Percentiles rank a stretch among this genome's conserved stretches.
phyloP scores from a whole-genome alignment of 35 echinoderm and acorn worm species.

The Nesometra sesokonis region DNA sequence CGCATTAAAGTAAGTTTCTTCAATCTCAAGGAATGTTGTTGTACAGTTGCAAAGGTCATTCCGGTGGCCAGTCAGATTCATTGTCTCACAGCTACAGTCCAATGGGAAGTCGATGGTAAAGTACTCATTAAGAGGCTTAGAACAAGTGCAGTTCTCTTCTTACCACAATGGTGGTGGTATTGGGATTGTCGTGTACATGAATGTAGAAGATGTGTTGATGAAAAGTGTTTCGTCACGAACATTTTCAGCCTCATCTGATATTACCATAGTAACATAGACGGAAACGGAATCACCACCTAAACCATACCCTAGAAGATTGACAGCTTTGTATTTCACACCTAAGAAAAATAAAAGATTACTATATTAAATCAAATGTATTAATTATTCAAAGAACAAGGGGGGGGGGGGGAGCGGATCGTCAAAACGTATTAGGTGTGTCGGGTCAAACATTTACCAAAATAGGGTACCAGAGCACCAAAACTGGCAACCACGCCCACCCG shows the following conservation, averaged over 20 bases:
- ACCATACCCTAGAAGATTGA: constrained; percentile 28
- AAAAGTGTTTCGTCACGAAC: constrained; percentile 23
- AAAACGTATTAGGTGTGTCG: too few relatives aligned
- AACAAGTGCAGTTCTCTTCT: constrained; percentile 64
- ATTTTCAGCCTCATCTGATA: constrained; percentile 40
- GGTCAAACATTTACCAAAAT: too few relatives aligned
- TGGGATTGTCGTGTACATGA: constrained; percentile 42
- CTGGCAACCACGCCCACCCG: too few relatives aligned
- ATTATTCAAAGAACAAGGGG: too few relatives aligned
- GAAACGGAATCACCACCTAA: constrained; percentile 33
- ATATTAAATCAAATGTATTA: too few relatives aligned
- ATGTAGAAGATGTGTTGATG: constrained; percentile 38
- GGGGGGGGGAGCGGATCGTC: too few relatives aligned
- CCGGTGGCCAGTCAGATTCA: neutral
- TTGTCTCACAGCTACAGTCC: constrained; percentile 40
- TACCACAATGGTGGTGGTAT: constrained; percentile 27
- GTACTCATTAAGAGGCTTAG: constrained; percentile 3
- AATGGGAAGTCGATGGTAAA: neutral
- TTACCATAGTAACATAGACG: constrained; percentile 47
- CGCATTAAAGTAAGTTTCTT: neutral
- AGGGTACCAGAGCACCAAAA: too few relatives aligned
- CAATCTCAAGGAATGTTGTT: constrained; percentile 8
- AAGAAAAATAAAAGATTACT: neutral
- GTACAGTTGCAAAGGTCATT: constrained; percentile 56
- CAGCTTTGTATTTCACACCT: constrained; percentile 46